phyloP scores from a whole-genome alignment of 2,797 vertebrate genomes.

The Darevskia mixta region DNA sequence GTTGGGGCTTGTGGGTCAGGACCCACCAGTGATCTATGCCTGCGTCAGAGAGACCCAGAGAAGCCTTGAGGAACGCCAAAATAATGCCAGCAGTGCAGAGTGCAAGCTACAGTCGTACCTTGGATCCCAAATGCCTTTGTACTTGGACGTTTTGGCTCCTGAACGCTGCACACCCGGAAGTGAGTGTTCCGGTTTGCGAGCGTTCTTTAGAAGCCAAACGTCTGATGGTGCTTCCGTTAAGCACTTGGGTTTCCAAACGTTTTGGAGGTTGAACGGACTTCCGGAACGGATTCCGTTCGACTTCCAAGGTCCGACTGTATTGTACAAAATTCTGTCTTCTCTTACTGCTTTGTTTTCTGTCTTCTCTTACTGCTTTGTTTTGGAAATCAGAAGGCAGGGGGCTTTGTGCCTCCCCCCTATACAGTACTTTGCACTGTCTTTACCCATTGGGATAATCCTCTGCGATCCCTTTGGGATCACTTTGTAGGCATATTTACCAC shows the following conservation, averaged over 20 bases:
- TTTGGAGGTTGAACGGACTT: too few species aligned
- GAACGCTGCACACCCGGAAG: too few species aligned
- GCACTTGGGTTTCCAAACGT: accelerated
- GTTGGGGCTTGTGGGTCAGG: neutral
- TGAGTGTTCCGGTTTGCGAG: too few species aligned
- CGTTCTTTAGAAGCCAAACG: too few species aligned
- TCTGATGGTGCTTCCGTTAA: too few species aligned
- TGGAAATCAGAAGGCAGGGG: neutral
- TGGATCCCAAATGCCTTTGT: too few species aligned
- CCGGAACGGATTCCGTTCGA: accelerated
- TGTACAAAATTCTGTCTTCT: neutral
- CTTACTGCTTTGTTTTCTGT: neutral
- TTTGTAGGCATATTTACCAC: neutral
- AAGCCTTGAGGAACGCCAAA: too few species aligned
- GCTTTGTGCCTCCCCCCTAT: neutral
- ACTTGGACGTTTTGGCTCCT: too few species aligned
- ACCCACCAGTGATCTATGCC: neutral
- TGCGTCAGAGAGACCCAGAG: too few species aligned
- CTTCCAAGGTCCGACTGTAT: too few species aligned
- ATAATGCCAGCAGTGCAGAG: too few species aligned
- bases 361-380: neutral
- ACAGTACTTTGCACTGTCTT: neutral
- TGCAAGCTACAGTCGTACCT: too few species aligned
- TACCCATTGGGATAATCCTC: constrained; percentile 5
- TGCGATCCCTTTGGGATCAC: neutral